phyloP scores from a whole-genome alignment of 2,113 vertebrate species.

The Pluvialis apricaria region DNA sequence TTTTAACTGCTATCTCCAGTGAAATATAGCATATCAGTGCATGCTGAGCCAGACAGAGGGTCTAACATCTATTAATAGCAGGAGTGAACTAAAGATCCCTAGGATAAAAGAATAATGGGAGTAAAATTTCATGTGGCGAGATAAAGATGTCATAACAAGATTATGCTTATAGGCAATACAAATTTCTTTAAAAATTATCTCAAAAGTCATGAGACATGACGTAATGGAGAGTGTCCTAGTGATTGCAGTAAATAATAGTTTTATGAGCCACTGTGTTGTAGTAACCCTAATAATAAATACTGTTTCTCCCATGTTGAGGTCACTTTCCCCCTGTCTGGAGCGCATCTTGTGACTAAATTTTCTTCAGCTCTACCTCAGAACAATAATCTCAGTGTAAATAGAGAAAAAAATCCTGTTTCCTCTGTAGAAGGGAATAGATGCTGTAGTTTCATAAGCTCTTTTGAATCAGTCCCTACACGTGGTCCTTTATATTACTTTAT shows the following conservation, averaged over 20 bases:
- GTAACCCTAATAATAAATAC: neutral
- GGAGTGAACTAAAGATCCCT: neutral
- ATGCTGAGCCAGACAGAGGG: neutral
- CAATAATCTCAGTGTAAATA: neutral
- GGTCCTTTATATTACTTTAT: neutral
- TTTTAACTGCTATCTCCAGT: neutral
- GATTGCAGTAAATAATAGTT: neutral
- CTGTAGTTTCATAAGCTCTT: neutral
- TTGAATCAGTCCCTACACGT: neutral
- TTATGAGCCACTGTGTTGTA: neutral
- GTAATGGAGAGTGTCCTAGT: neutral
- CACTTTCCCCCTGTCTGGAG: neutral
- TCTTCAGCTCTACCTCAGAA: neutral
- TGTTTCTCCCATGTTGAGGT: neutral
- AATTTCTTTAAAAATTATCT: neutral
- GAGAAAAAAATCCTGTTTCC: neutral
- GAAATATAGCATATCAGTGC: neutral
- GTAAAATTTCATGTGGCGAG: neutral
- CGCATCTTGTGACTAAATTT: neutral
- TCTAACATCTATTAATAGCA: neutral
- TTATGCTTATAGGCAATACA: neutral
- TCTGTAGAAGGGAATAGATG: neutral
- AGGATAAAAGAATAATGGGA: neutral
- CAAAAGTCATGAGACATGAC: neutral
- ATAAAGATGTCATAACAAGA: neutral